Conservation (phyloP, 2,797 vertebrate species). For the Aeoliscus strigatus region DNA sequence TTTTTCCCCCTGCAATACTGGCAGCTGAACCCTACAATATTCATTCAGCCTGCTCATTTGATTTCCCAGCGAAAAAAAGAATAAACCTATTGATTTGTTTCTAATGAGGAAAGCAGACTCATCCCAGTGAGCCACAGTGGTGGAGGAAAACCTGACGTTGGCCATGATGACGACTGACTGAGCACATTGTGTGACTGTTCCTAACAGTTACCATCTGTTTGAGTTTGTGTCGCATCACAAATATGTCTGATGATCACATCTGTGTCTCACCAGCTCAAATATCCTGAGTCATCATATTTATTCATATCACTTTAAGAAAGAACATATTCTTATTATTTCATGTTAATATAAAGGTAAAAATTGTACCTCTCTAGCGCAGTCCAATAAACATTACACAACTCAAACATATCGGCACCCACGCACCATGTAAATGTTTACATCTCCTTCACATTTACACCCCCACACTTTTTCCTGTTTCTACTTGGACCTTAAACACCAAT, state of each 20-base stretch:
- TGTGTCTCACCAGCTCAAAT: too few species aligned
- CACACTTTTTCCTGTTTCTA: conserved; percentile 16
- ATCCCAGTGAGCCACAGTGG: not conserved
- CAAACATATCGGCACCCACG: conserved; percentile 10
- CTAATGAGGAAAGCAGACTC: conserved; percentile 25
- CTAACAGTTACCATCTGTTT: conserved; percentile 41
- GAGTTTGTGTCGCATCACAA: conserved; percentile 15
- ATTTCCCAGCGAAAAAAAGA: too few species aligned
- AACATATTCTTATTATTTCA: too few species aligned
- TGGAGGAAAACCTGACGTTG: conserved; percentile 24
- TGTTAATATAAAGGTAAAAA: too few species aligned
- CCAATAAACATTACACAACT: conserved; percentile 4
- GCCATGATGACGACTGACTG: conserved; percentile 1
- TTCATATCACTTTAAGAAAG: too few species aligned
- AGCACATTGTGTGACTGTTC: conserved; percentile 17
- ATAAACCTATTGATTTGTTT: conserved; percentile 8
- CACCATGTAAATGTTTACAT: conserved; percentile 13
- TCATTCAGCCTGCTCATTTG: conserved; percentile 6
- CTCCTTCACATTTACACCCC: conserved; percentile 24
- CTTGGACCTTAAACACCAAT: conserved; percentile 5
- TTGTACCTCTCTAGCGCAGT: too few species aligned
- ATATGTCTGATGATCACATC: not conserved
- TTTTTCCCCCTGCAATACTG: not conserved
- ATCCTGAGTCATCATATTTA: not conserved
- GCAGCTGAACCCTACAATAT: not conserved